Evolutionary conservation across 2,113 vertebrate genomes (phyloP).

Genomic region (Brienomyrus brachyistius): DNA sequence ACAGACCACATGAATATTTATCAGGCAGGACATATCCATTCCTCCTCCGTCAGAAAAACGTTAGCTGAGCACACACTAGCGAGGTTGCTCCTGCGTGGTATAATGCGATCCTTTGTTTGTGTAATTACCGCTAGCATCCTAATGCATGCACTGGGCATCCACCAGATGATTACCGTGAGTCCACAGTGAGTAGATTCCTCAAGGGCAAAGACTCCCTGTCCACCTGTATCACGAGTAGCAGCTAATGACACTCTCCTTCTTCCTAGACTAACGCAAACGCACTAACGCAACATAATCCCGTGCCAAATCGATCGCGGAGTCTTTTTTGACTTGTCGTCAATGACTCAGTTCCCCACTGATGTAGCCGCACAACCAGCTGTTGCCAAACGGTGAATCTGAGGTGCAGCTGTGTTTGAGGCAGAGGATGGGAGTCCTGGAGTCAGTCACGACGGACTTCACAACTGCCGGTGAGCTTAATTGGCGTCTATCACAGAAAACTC

Average conservation of each 20-base stretch:
- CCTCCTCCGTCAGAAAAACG: background rate
- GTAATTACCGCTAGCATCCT: background rate
- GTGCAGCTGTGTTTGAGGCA: background rate
- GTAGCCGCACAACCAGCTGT: conserved; percentile 17
- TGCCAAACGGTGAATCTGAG: background rate
- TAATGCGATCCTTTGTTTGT: conserved; percentile 1
- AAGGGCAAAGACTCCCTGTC: background rate
- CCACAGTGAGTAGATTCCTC: background rate
- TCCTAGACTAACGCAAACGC: background rate
- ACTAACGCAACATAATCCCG: conserved; percentile 15
- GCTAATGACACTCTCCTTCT: background rate
- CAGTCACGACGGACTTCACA: background rate
- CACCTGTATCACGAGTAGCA: background rate
- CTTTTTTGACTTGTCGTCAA: background rate
- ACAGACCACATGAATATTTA: background rate
- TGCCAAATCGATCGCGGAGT: conserved; percentile 16
- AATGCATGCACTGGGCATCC: background rate
- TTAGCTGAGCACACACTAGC: background rate
- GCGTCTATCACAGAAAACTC: background rate
- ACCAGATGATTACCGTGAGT: background rate
- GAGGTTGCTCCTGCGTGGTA: background rate
- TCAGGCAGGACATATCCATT: background rate
- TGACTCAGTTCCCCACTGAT: conserved; percentile 27
- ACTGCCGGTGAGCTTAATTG: background rate
- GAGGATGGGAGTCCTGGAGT: background rate